These are phyloP conservation scores for Ctenochaetus hawaiiensis DNA, from an alignment of 2,797 vertebrate genomes.

Conservation along the genomic window DNA sequence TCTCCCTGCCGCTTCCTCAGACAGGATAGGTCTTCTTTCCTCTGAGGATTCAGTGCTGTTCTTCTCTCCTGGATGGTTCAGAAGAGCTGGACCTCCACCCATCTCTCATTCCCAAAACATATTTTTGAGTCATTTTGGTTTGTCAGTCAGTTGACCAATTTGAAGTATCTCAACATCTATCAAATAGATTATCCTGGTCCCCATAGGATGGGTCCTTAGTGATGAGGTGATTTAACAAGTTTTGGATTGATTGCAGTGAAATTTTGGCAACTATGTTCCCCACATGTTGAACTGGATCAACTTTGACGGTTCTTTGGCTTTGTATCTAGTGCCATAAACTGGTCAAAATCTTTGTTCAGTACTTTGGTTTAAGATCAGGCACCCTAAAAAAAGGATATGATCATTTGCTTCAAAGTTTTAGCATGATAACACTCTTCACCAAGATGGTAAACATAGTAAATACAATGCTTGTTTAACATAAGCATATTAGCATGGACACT, in stretches of 20 bases:
- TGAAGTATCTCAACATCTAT: not conserved
- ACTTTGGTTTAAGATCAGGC: too few species aligned
- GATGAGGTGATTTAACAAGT: not conserved
- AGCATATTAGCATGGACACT: not conserved
- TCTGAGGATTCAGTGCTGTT: not conserved
- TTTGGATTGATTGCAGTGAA: too few species aligned
- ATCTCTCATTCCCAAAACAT: not conserved
- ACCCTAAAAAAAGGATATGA: too few species aligned
- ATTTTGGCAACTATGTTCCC: not conserved
- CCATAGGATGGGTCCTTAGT: not conserved
- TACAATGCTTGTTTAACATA: not conserved
- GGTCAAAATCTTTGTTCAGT: too few species aligned
- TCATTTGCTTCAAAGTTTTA: not conserved
- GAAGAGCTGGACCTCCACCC: not conserved
- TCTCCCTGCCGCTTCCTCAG: not conserved
- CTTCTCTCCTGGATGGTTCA: not conserved
- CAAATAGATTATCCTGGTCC: not conserved
- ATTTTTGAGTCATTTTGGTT: not conserved
- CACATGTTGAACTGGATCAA: not conserved
- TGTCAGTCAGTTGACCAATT: not conserved
- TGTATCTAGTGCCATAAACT: too few species aligned
- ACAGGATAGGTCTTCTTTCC: not conserved
- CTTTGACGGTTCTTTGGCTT: too few species aligned
- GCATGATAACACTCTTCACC: not conserved
- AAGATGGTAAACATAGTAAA: not conserved